Base-by-base conservation (phyloP, 2,888 invertebrate species). In the Eurois occulta region DNA sequence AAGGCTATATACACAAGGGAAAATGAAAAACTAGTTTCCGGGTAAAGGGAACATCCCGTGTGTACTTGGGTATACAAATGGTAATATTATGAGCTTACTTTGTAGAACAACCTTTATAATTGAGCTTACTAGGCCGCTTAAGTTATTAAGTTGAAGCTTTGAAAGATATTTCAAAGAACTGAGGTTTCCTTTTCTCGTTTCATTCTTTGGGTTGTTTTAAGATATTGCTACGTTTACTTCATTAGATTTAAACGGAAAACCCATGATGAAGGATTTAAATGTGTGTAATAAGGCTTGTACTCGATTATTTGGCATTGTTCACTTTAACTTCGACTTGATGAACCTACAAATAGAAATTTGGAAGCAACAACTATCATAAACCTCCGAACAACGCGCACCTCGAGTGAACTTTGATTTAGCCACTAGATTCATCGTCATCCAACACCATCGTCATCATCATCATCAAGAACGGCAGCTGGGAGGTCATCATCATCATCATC, bases 11-110 rank as follows among this genome's bases (percentile, higher is more conserved):
- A 32, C n/a, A 58, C 6, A 11, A 46, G 58, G 28, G 72, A 72
- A 78, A 69, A 84, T 78, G 65, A 85, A 82, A 79, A 77, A 73
- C 58, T 8, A 67, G 67, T 41, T 80, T 75, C 75, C 58, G 84
- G 71, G 77, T 76, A 77, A 69, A 77, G 86, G 83, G 84, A 78
- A 74, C 76, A 67, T 75, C 80, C 79, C 84, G 48, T 41, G 21
- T 69, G 48, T 60, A 70, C 48, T 58, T 80, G 69, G 66, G 24
- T 55, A 77, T 78, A 62, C 38, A 75, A 68, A 82, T 82, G 75
- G 46, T 64, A 85, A 84, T 84, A 10, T 65, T 66, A 76, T 43
- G 52, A 74, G 55, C 58, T 16, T 46, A 70, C 66, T 77, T 72
- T 81, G 80, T 85, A 46, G 8, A 60, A 18, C n/a, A 72, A 52